Conservation (phyloP, 2,888 invertebrate genomes). For the Lypha dubia region DNA sequence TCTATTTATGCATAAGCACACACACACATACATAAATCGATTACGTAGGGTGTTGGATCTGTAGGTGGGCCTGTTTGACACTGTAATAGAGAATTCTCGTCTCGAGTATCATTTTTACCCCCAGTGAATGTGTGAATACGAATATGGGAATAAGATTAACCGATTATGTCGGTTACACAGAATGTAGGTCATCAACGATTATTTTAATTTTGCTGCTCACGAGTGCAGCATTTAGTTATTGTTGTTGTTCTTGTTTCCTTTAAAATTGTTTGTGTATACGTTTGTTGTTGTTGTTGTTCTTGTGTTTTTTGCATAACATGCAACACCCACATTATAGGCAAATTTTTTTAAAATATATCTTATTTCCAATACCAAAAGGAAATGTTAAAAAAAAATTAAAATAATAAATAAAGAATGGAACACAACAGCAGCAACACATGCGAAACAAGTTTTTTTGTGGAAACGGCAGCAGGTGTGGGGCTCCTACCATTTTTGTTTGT, state of each 20-base stretch:
- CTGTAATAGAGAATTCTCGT: conserved; percentile 30
- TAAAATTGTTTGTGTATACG: conserved; percentile 34
- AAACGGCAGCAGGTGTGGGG: not conserved
- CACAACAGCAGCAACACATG: conserved; percentile 1
- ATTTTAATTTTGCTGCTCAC: conserved; percentile 49
- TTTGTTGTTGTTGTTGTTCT: not conserved
- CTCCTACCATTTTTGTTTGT: not conserved
- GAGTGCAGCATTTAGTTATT: conserved; percentile 42
- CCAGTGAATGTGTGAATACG: not conserved
- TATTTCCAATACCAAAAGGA: conserved; percentile 42
- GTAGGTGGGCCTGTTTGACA: not conserved
- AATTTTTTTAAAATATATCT: conserved; percentile 3
- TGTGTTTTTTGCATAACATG: conserved; percentile 45
- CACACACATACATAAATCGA: not conserved
- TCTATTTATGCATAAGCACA: conserved; percentile 30
- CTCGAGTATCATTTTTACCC: conserved; percentile 27
- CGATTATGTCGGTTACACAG: conserved; percentile 69
- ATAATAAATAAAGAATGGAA: conserved; percentile 11
- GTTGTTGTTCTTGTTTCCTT: conserved; percentile 13
- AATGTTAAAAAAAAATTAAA: conserved; percentile 23
- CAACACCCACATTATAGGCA: conserved; percentile 44
- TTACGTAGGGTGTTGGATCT: not conserved
- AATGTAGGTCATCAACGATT: conserved; percentile 70
- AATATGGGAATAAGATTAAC: conserved; percentile 65
- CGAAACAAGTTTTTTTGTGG: not conserved